Evolutionary conservation across 2,888 invertebrate species (phyloP).

Genomic region (Lordiphosa andalusiaca): DNA sequence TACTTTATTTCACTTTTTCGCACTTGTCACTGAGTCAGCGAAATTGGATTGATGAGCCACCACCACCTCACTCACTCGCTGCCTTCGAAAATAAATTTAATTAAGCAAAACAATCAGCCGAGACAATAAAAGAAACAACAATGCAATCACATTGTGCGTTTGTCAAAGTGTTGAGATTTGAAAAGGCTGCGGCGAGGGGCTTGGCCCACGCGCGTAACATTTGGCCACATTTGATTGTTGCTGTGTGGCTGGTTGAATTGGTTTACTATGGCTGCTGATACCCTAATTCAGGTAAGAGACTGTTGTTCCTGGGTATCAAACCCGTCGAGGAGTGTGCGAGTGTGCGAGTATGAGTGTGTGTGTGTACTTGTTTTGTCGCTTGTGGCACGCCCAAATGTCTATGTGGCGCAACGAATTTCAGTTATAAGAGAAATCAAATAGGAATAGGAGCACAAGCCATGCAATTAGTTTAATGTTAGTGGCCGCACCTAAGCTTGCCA

Average conservation of each 20-base stretch:
- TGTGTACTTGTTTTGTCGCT: conserved; percentile 8
- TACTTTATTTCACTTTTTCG: conserved; percentile 13
- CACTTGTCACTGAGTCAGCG: not conserved
- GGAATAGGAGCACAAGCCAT: conserved; percentile 42
- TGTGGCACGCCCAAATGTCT: conserved; percentile 21
- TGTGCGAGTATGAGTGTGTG: conserved; percentile 6
- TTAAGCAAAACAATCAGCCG: conserved; percentile 2
- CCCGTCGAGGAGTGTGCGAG: not conserved
- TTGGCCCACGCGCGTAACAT: conserved; percentile 37
- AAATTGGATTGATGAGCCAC: not conserved
- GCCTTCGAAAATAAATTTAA: not conserved
- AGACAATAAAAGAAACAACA: conserved; percentile 16
- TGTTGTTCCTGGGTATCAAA: too few species aligned
- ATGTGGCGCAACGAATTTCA: conserved; percentile 16
- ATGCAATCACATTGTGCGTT: conserved; percentile 12
- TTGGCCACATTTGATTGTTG: conserved; percentile 55
- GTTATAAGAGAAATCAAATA: conserved; percentile 6
- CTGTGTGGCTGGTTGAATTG: conserved; percentile 1
- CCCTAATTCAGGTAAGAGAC: too few species aligned
- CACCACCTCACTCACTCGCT: too few species aligned
- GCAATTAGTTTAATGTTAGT: conserved; percentile 55
- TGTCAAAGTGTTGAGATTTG: conserved; percentile 2
- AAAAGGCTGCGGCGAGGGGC: conserved; percentile 6
- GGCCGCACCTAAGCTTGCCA: conserved; percentile 50
- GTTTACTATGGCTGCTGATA: too few species aligned